phyloP scores from a whole-genome alignment of 2,113 vertebrate species.

The Osmerus eperlanus region DNA sequence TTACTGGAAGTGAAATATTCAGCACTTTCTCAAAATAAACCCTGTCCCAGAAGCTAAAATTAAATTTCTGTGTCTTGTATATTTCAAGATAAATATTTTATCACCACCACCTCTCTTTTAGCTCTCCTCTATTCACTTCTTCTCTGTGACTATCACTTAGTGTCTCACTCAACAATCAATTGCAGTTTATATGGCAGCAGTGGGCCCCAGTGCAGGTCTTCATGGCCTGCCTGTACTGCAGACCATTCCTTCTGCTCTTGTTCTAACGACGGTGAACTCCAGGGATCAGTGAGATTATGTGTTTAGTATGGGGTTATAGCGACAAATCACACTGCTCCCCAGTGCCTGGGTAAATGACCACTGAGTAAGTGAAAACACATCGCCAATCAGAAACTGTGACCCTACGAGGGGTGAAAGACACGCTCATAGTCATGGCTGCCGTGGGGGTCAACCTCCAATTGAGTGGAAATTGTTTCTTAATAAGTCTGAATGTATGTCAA shows the following conservation, averaged over 20 bases:
- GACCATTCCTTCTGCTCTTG: neutral
- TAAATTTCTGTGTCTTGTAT: conserved; percentile 43
- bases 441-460: neutral
- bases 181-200: neutral
- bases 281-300: neutral
- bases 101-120: conserved; percentile 22
- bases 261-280: neutral
- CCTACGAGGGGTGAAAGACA: neutral
- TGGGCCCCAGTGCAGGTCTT: neutral
- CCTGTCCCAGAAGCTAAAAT: conserved; percentile 46
- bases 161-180: conserved; percentile 2
- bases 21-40: conserved; percentile 53
- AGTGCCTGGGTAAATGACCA: neutral
- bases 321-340: neutral
- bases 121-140: neutral
- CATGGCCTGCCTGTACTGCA: neutral
- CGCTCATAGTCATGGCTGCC: neutral
- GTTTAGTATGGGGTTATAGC: neutral
- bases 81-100: conserved; percentile 46
- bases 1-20: conserved; percentile 45
- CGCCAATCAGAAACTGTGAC: neutral
- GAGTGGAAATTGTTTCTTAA: conserved; percentile 4
- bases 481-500: conserved; percentile 1
- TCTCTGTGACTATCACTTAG: conserved; percentile 22
- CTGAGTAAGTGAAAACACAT: neutral